Percentiles rank a stretch among this genome's conserved stretches.
phyloP scores from a whole-genome alignment of 1,140 invertebrate genomes.

The Diprion similis region DNA sequence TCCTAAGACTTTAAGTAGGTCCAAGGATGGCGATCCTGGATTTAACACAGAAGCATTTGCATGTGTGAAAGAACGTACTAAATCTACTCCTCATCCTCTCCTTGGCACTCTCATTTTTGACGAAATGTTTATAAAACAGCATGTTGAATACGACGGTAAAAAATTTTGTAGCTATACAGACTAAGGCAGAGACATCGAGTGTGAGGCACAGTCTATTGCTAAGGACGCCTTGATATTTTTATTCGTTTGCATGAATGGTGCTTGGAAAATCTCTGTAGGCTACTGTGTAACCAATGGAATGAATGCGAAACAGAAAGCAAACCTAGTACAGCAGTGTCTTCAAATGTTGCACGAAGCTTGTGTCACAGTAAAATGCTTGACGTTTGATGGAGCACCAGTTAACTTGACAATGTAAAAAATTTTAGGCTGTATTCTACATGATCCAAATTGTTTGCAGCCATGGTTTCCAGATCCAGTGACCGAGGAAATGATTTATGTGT shows the following conservation, averaged over 20 bases:
- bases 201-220: conserved; percentile 30
- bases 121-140: conserved; percentile 44
- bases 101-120: conserved; percentile 35
- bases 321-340: conserved; percentile 37
- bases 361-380: conserved; percentile 28
- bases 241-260: conserved; percentile 38
- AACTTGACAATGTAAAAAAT: conserved; percentile 19
- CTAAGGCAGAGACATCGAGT: conserved; percentile 27
- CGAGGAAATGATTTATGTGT: conserved; percentile 27
- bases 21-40: background rate
- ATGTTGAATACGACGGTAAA: conserved; percentile 34
- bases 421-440: conserved; percentile 17
- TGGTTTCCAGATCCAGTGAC: conserved; percentile 21
- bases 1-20: background rate
- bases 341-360: conserved; percentile 32
- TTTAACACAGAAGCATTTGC: conserved; percentile 17
- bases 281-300: conserved; percentile 44
- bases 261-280: conserved; percentile 45
- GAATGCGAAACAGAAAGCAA: conserved; percentile 32
- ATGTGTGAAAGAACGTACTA: conserved; percentile 13
- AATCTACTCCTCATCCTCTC: conserved; percentile 20
- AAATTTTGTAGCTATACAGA: conserved; percentile 32
- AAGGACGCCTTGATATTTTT: conserved; percentile 46
- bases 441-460: conserved; percentile 10
- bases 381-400: conserved; percentile 23